Base-by-base conservation (phyloP, 1,140 invertebrate species). In the Andrena cerasifolii region DNA sequence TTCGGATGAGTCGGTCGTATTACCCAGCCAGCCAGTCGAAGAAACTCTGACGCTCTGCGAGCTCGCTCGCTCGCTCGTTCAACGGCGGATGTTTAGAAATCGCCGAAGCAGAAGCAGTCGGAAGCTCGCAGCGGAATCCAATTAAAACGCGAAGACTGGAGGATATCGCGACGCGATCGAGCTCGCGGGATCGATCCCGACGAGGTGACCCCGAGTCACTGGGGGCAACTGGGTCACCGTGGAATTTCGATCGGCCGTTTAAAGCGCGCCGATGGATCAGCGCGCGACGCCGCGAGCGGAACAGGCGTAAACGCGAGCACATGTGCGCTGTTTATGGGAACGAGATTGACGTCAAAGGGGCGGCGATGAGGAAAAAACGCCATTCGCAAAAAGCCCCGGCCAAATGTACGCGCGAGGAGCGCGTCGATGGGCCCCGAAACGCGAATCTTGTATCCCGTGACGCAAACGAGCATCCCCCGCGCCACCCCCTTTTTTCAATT, bases 171-270 rank as follows among this genome's bases (percentile, higher is more conserved):
- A n/a, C n/a, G n/a, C n/a, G n/a, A n/a, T n/a, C 45, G 12, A 81
- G 47, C 28, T 47, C 36, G 36, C 10, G 4, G 36, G 10, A 14
- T 62, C 18, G 71, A 24, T 65, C 63, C 21, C 36, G 36, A 40
- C 36, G 36, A 40, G 36, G 36, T 40, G 10, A 5, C 36, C 4
- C 10, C 3, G 36, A 40, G 36, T n/a, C n/a, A 10, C 36, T 40
- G 26, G 21, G 28, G 43, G 14, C 16, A 83, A 78, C n/a, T 78
- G 43, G 80, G 76, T 75, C 65, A 75, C 26, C 51, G 56, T 53
- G 40, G 28, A 76, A 67, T 80, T 84, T 83, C 61, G 61, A 83
- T 83, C 63, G 61, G 40, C 59, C 79, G 51, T 80, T 80, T 72
- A 72, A 71, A 83, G 33, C 65, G 49, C 58, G 49, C 26, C 21